Conservation (phyloP, 23 tunicate species). For the Corella eumyota region DNA sequence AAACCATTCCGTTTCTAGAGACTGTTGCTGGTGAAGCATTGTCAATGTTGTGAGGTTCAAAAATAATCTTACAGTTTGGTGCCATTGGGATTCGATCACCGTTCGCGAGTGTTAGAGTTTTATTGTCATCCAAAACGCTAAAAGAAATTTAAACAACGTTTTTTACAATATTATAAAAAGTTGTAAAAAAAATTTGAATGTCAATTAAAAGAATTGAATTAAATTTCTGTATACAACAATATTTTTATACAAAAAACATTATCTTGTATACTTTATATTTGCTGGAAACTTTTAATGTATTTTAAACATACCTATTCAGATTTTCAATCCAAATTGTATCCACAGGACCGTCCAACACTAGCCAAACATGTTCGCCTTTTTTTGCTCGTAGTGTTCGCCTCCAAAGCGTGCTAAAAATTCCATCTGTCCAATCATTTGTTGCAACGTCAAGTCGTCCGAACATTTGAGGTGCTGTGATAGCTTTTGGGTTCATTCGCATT, state of each 20-base stretch:
- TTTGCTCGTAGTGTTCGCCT: conserved; percentile 69
- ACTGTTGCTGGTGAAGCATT: conserved; percentile 97
- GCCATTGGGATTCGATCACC: conserved; percentile 98
- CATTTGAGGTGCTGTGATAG: conserved; percentile 97
- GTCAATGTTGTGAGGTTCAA: conserved; percentile 96
- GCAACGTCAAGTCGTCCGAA: conserved; percentile 93
- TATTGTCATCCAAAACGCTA: conserved; percentile 93
- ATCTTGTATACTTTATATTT: too few species aligned
- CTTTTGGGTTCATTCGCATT: conserved; percentile 98
- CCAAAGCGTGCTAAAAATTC: conserved; percentile 95
- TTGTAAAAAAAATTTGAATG: too few species aligned
- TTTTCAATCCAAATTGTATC: conserved; percentile 99
- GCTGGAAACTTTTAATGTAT: too few species aligned
- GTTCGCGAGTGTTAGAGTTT: conserved; percentile 87
- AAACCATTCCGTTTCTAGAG: conserved; percentile 94
- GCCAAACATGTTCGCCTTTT: conserved; percentile 93
- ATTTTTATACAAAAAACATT: too few species aligned
- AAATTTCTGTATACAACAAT: too few species aligned
- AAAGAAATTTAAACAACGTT: background rate
- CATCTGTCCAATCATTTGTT: conserved; percentile 98
- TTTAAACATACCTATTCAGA: conserved; percentile 90
- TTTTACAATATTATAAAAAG: too few species aligned
- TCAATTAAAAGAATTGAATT: too few species aligned
- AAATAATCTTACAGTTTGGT: conserved; percentile 84
- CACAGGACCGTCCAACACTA: conserved; percentile 93